Evolutionary conservation across 2,797 vertebrate genomes (phyloP), one percentile per base, ranked within the genome.

Genomic region (Channallabes apus): DNA sequence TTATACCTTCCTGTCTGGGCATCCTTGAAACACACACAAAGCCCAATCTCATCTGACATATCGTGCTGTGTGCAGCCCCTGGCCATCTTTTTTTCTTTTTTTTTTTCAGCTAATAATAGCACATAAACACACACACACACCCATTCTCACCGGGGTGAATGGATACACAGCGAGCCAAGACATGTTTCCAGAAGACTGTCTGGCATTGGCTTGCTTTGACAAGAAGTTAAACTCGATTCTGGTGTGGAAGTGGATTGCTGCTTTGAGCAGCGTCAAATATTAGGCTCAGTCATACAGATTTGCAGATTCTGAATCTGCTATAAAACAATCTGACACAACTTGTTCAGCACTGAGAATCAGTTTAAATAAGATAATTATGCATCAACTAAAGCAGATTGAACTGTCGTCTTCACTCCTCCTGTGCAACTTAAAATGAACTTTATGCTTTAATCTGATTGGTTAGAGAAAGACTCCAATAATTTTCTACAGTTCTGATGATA

Each of bases 11-110:
- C 69, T 32, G 80, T 89, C 80, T 84, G 84, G 68, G 79, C 69
- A 38, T 71, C 20, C 64, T 69, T 35, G 20, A 46, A 15, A 64
- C 85, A 81, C 78, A 69, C 62, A 86, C 80, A 81, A 84, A 59
- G 29, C 29, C 27, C 85, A 80, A 88, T 90, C 90, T 87, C 89
- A 88, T 83, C 83, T 91, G 89, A 88, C 85, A 87, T 85, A 78
- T 86, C 46, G 65, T 87, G 67, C 78, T 64, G 86, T 81, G 82
- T 35, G 29, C 62, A 64, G 76, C 84, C 82, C 85, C 67, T 79
- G 62, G 76, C 64, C 61, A 83, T 85, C 67, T 87, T 86, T 90
- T 71, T 67, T 56, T 79, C 6, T 77, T 32, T 51, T 68, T 72
- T 64, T 69, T 72, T 78, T 82, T 46, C 41, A 79, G 69, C 79